Evolutionary conservation across 2,888 invertebrate species (phyloP), one percentile per base, ranked within the genome.

Genomic region (Ectemnius cavifrons): DNA sequence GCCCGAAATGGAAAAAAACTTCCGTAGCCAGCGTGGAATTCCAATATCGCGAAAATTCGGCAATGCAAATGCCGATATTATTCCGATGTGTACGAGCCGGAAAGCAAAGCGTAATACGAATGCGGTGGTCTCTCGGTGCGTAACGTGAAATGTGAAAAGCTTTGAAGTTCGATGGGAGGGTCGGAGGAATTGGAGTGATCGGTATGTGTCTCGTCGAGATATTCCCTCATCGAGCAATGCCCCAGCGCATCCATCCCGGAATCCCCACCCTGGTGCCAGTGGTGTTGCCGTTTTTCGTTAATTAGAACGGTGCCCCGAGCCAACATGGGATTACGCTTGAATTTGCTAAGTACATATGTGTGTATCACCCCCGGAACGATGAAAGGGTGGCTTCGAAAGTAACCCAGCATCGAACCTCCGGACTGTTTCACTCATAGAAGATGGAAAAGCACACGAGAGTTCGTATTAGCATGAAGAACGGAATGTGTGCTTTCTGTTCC

Each of bases 61-160:
- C n/a, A 52, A 52, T 52, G 52, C 52, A 52, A 52, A 23, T 49
- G 59, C 62, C 16, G 64, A 65, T 77, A 72, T 69, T 73, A 72
- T 72, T 63, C 71, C 72, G 74, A 67, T 69, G 75, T 80, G 81
- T 69, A 78, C 71, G 74, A 23, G 66, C 60, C 81, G 67, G 78
- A 83, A 78, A 56, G 65, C 66, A 73, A 78, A 72, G 78, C 67
- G 83, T 82, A 82, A 82, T 78, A 76, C 71, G 81, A 37, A 82
- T 65, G 83, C 70, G 73, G 78, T 70, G 37, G 37, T 37, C 37
- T 37, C 37, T 2, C 57, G 71, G 71, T 76, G 82, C 74, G 76
- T 78, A 69, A 75, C 69, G 81, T 76, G 78, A 78, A 83, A 82
- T 67, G 71, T 58, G 74, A 76, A 78, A 83, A 81, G 81, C 80